Evolutionary conservation across 2,113 vertebrate genomes (phyloP).

Genomic region (Oryzias celebensis): DNA sequence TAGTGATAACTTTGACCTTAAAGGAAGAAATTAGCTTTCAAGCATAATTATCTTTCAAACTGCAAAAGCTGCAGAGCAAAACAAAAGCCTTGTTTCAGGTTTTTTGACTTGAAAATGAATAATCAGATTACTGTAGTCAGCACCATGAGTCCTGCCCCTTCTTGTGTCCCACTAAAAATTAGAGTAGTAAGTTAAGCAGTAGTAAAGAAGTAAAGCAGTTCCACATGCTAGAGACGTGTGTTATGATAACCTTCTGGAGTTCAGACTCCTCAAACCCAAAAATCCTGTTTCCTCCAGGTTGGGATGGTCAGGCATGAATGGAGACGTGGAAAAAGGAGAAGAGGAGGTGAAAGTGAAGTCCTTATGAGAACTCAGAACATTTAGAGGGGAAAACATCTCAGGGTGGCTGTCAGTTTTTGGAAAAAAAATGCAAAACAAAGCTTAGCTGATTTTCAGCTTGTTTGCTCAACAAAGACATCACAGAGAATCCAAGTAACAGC

Average conservation of each 20-base stretch:
- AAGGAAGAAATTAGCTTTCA: slow-evolving; percentile 26
- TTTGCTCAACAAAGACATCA: slow-evolving; percentile 28
- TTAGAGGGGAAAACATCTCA: slow-evolving; percentile 2
- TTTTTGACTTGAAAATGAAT: slow-evolving; percentile 25
- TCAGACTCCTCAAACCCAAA: slow-evolving; percentile 62
- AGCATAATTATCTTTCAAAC: slow-evolving; percentile 19
- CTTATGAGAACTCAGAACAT: slow-evolving; percentile 14
- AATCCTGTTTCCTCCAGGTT: slow-evolving; percentile 54
- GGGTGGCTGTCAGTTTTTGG: neutral
- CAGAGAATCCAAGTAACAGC: slow-evolving; percentile 26
- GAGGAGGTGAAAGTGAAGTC: slow-evolving; percentile 28
- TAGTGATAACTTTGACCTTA: slow-evolving; percentile 39
- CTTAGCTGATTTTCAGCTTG: slow-evolving; percentile 13
- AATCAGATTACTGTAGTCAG: slow-evolving; percentile 36
- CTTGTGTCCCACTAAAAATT: slow-evolving; percentile 42
- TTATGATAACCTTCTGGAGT: slow-evolving; percentile 69
- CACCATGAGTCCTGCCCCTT: slow-evolving; percentile 31
- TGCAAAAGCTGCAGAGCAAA: neutral
- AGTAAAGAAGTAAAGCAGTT: slow-evolving; percentile 65
- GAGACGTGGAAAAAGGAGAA: slow-evolving; percentile 12
- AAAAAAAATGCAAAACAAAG: slow-evolving; percentile 23
- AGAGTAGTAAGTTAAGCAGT: slow-evolving; percentile 9
- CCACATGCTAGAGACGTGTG: slow-evolving; percentile 72
- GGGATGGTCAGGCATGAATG: slow-evolving; percentile 6
- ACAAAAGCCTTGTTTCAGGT: slow-evolving; percentile 1